phyloP scores from a whole-genome alignment of 2,797 vertebrate genomes.

The Microcaecilia unicolor region DNA sequence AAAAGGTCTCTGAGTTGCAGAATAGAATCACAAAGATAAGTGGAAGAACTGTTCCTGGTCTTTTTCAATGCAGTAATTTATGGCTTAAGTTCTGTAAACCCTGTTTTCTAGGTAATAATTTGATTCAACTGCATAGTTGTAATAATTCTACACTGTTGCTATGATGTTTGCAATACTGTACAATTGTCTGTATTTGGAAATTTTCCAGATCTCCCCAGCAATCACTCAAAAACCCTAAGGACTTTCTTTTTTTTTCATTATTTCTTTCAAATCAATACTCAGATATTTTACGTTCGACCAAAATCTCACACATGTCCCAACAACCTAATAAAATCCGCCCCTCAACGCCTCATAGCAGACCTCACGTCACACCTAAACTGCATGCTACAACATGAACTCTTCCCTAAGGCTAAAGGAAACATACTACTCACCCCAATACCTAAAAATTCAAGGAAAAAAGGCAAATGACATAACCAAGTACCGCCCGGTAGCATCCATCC shows the following conservation, averaged over 20 bases:
- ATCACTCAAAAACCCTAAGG: not conserved
- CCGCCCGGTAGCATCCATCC: too few species aligned
- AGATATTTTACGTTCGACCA: too few species aligned
- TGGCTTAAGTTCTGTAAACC: not conserved
- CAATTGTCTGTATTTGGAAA: not conserved
- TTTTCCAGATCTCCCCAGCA: not conserved
- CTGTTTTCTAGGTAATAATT: not conserved
- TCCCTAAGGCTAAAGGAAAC: too few species aligned
- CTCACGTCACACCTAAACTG: too few species aligned
- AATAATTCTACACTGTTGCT: not conserved
- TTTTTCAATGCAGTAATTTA: slow-evolving; percentile 2
- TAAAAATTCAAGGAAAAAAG: too few species aligned
- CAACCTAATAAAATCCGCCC: too few species aligned
- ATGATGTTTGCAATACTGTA: not conserved
- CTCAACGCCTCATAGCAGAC: too few species aligned
- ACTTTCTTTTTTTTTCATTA: not conserved
- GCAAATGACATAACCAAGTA: too few species aligned
- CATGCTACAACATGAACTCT: too few species aligned
- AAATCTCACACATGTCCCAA: too few species aligned
- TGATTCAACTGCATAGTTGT: not conserved
- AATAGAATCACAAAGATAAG: slow-evolving; percentile 1
- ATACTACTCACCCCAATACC: too few species aligned
- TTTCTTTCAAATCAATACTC: not conserved
- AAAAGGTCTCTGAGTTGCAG: not conserved
- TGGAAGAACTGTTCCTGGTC: not conserved